These are phyloP conservation scores for Laothoe populi DNA, from an alignment of 2,888 invertebrate genomes.

Conservation along the genomic window DNA sequence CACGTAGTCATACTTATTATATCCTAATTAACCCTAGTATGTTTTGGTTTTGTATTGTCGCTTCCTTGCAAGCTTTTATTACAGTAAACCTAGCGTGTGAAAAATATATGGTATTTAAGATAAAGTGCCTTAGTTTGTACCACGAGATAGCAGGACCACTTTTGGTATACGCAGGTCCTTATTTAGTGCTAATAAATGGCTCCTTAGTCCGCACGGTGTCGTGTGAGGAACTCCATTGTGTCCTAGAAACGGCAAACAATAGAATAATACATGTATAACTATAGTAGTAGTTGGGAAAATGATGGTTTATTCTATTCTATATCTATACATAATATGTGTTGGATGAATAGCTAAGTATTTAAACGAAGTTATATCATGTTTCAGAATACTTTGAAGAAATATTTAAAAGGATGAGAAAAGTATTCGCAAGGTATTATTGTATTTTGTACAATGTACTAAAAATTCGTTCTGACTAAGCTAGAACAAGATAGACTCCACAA, in stretches of 20 bases:
- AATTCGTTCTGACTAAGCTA: too few relatives aligned
- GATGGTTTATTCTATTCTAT: neutral
- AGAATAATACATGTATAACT: slow-evolving; percentile 43
- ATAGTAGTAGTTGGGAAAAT: neutral
- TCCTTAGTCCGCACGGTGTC: slow-evolving; percentile 51
- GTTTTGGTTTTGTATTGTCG: too few relatives aligned
- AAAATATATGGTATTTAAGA: neutral
- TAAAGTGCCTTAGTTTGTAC: slow-evolving; percentile 44
- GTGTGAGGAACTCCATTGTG: slow-evolving; percentile 61
- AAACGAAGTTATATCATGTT: too few relatives aligned
- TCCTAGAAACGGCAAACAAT: slow-evolving; percentile 62
- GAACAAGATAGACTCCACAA: too few relatives aligned
- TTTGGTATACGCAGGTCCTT: slow-evolving; percentile 48
- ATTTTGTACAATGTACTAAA: too few relatives aligned
- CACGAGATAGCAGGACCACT: slow-evolving; percentile 43
- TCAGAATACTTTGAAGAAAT: too few relatives aligned
- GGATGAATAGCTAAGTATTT: neutral
- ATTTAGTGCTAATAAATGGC: slow-evolving; percentile 63
- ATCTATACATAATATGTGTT: neutral
- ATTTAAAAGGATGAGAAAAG: too few relatives aligned
- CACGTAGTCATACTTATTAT: too few relatives aligned
- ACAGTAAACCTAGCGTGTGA: neutral
- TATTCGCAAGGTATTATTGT: too few relatives aligned
- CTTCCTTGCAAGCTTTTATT: too few relatives aligned
- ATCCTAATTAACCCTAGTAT: too few relatives aligned